Evolutionary conservation across 2,888 invertebrate species (phyloP).

Genomic region (Caradrina clavipalpis): DNA sequence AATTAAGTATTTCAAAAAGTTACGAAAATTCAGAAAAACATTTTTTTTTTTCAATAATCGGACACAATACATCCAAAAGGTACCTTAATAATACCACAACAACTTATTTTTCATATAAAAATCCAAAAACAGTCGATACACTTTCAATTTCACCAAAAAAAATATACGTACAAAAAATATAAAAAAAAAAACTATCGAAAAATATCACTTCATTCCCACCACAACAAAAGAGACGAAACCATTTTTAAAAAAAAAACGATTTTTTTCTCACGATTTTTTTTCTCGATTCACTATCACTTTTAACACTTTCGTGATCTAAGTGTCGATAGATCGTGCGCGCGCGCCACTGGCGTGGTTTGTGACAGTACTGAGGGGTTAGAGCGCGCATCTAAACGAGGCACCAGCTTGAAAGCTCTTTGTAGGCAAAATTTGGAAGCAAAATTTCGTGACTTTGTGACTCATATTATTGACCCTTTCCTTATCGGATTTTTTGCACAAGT

Average conservation of each 20-base stretch:
- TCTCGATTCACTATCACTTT: conserved; percentile 61
- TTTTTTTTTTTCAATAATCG: not conserved
- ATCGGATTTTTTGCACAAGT: too few species aligned
- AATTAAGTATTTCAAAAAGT: too few species aligned
- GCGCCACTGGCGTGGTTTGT: conserved; percentile 56
- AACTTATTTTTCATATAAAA: conserved; percentile 25
- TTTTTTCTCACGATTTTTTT: conserved; percentile 4
- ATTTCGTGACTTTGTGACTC: not conserved
- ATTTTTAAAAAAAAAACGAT: conserved; percentile 16
- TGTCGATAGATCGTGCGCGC: conserved; percentile 57
- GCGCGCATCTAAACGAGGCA: conserved; percentile 51
- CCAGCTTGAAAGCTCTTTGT: conserved; percentile 49
- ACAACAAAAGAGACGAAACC: not conserved
- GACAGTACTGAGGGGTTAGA: conserved; percentile 62
- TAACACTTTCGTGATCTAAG: conserved; percentile 54
- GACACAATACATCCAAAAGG: not conserved
- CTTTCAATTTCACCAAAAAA: conserved; percentile 35
- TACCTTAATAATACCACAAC: not conserved
- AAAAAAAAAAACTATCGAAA: conserved; percentile 20
- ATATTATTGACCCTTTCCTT: too few species aligned
- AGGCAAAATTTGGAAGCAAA: not conserved
- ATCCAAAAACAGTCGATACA: not conserved
- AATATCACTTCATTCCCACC: conserved; percentile 19
- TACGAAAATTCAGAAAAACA: too few species aligned
- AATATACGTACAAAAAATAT: not conserved